Evolutionary conservation across 1,140 invertebrate genomes (phyloP).

Genomic region (Calliopsis andreniformis): DNA sequence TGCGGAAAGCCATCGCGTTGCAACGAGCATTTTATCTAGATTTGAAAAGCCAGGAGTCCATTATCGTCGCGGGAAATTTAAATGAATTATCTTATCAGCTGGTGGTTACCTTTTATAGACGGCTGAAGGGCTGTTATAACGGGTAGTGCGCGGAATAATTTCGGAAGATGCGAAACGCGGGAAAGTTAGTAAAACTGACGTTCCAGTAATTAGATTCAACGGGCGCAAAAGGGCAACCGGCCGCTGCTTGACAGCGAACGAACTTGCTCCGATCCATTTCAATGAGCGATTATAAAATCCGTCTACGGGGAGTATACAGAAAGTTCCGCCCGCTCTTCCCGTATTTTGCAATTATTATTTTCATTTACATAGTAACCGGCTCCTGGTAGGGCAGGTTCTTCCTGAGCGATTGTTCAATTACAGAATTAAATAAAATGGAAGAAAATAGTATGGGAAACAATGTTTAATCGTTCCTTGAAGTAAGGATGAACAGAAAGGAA

Average conservation of each 20-base stretch:
- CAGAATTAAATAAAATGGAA: background rate
- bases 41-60: background rate
- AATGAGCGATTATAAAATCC: conserved; percentile 62
- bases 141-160: conserved; percentile 15
- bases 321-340: conserved; percentile 20
- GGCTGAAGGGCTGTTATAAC: conserved; percentile 14
- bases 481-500: no score
- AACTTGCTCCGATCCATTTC: conserved; percentile 59
- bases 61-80: conserved; percentile 33
- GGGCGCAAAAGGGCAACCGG: conserved; percentile 58
- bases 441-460: no score
- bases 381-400: background rate
- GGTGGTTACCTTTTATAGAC: conserved; percentile 13
- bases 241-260: conserved; percentile 52
- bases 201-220: conserved; percentile 68
- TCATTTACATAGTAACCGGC: conserved; percentile 36
- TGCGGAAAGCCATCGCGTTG: no score
- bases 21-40: conserved; percentile 2
- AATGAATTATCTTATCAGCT: conserved; percentile 35
- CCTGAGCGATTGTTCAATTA: background rate
- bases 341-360: conserved; percentile 49
- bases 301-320: conserved; percentile 48
- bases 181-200: conserved; percentile 65
- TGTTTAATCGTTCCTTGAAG: background rate
- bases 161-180: conserved; percentile 51